These are phyloP conservation scores for Eilema sororculum DNA, from an alignment of 2,888 invertebrate genomes.

Conservation along the genomic window DNA sequence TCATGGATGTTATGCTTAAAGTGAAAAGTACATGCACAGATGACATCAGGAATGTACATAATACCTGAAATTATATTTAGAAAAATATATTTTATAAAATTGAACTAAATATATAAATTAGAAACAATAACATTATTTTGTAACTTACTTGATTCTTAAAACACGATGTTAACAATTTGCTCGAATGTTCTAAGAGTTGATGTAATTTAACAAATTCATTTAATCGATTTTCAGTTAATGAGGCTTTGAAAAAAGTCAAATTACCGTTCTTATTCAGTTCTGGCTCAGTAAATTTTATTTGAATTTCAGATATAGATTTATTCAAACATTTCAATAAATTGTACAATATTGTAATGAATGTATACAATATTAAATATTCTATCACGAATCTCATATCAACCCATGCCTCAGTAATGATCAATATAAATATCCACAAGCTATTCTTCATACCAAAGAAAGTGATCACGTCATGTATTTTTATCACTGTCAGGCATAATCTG, in stretches of 20 bases:
- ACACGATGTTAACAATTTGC: not conserved
- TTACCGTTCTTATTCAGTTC: not conserved
- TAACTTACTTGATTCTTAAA: slow-evolving; percentile 9
- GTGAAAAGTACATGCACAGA: not conserved
- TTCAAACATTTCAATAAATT: slow-evolving; percentile 1
- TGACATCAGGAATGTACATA: slow-evolving; percentile 3
- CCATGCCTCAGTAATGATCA: slow-evolving; percentile 7
- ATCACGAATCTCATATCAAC: slow-evolving; percentile 12
- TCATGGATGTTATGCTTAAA: not conserved
- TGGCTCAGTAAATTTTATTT: not conserved
- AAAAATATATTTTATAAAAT: not conserved
- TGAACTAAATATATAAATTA: not conserved
- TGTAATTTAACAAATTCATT: not conserved
- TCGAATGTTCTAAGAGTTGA: not conserved
- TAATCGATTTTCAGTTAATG: not conserved
- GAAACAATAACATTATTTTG: not conserved
- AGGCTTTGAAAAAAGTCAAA: not conserved
- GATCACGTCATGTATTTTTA: not conserved
- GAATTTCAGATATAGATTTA: not conserved
- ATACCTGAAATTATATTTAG: not conserved
- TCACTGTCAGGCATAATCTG: not conserved
- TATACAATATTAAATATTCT: slow-evolving; percentile 13
- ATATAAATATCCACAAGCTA: not conserved
- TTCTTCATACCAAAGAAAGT: not conserved
- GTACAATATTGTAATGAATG: not conserved